Percentiles rank a stretch among this genome's conserved stretches.
phyloP scores from a whole-genome alignment of 2,797 vertebrate genomes.

The Serranus cabrilla region DNA sequence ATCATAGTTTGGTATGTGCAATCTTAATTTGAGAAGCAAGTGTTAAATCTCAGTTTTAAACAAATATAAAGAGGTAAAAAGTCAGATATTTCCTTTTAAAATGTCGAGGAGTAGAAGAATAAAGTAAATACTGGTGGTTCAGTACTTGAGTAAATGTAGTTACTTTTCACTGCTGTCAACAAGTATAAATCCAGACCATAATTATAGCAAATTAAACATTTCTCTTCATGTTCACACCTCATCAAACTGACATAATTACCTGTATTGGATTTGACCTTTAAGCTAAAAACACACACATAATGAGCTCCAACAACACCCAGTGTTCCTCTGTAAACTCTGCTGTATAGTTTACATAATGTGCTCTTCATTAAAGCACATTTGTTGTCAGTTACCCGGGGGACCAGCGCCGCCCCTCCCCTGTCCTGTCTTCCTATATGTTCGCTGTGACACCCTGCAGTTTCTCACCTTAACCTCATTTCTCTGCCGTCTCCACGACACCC shows the following conservation, averaged over 20 bases:
- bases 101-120: background rate
- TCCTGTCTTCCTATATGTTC: background rate
- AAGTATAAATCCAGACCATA: background rate
- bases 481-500: constrained; percentile 6
- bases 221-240: background rate
- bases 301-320: background rate
- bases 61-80: background rate
- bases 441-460: constrained; percentile 15
- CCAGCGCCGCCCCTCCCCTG: background rate
- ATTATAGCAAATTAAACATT: background rate
- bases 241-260: background rate
- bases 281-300: background rate
- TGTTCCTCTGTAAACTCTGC: background rate
- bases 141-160: background rate
- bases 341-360: background rate
- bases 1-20: too few relatives aligned
- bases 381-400: background rate
- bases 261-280: background rate
- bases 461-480: constrained; percentile 25
- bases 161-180: background rate
- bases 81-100: background rate
- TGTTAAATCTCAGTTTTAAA: background rate
- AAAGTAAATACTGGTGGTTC: background rate
- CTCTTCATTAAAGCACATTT: background rate
- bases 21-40: too few relatives aligned